Conservation (phyloP, 2,888 invertebrate species). For the Calliphora vomitoria region DNA sequence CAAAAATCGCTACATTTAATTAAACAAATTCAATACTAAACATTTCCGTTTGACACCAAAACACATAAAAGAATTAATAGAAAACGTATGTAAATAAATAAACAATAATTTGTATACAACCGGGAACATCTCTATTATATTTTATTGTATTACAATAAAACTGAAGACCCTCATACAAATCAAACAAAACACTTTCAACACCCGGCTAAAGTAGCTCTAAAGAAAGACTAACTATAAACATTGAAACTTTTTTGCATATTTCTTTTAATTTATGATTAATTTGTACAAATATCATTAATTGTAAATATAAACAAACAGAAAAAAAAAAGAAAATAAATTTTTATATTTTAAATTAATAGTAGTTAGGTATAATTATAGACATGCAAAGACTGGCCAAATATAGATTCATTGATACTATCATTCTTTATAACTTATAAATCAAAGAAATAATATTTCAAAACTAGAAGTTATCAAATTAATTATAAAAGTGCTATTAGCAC, state of each 20-base stretch:
- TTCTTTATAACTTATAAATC: slow-evolving; percentile 5
- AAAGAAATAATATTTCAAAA: neutral
- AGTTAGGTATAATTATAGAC: neutral
- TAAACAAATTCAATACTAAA: slow-evolving; percentile 22
- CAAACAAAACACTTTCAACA: neutral
- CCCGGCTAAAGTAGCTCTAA: neutral
- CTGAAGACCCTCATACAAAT: neutral
- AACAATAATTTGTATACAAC: neutral
- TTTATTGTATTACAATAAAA: neutral
- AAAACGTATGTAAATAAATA: neutral
- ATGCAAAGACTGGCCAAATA: neutral
- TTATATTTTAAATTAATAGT: neutral
- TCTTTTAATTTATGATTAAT: neutral
- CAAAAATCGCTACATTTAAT: slow-evolving; percentile 27
- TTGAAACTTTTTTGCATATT: neutral
- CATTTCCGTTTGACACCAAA: slow-evolving; percentile 52
- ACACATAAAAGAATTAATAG: slow-evolving; percentile 12
- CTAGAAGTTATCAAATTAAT: neutral
- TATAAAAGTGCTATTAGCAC: neutral
- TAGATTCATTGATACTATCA: neutral
- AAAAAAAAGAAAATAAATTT: neutral
- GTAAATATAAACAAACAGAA: neutral
- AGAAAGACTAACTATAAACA: neutral
- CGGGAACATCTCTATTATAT: neutral
- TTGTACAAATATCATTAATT: neutral